phyloP scores from a whole-genome alignment of 2,888 invertebrate species.

The Agriotes lineatus region DNA sequence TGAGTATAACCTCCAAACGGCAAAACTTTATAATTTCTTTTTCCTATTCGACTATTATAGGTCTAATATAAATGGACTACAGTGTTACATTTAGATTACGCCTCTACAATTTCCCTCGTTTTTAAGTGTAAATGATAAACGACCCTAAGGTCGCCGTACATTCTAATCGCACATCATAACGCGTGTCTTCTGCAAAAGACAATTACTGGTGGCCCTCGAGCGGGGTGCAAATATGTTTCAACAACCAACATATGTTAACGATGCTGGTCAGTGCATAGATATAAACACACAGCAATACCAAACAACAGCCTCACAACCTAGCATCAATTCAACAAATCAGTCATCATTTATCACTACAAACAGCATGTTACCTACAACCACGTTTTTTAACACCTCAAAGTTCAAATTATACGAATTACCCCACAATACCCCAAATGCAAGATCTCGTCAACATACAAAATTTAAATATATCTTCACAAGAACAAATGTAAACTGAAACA shows the following conservation, averaged over 20 bases:
- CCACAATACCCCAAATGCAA: not conserved
- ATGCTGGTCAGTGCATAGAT: not conserved
- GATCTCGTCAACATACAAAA: not conserved
- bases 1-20: too few species aligned
- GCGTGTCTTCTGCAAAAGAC: not conserved
- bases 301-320: too few species aligned
- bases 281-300: not conserved
- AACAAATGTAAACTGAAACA: not conserved
- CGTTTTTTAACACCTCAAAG: too few species aligned
- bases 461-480: not conserved
- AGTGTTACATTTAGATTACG: too few species aligned
- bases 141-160: not conserved
- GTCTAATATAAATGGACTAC: too few species aligned
- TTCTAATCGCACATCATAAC: constrained; percentile 3
- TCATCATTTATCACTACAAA: too few species aligned
- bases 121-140: constrained; percentile 2
- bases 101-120: too few species aligned
- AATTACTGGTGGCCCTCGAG: not conserved
- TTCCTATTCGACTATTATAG: too few species aligned
- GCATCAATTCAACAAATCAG: too few species aligned
- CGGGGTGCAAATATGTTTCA: not conserved
- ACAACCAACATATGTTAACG: not conserved
- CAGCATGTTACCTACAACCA: too few species aligned
- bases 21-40: too few species aligned
- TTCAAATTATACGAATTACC: not conserved